Conservation (phyloP, 1,140 invertebrate species). For the Aradophagus sp. region DNA sequence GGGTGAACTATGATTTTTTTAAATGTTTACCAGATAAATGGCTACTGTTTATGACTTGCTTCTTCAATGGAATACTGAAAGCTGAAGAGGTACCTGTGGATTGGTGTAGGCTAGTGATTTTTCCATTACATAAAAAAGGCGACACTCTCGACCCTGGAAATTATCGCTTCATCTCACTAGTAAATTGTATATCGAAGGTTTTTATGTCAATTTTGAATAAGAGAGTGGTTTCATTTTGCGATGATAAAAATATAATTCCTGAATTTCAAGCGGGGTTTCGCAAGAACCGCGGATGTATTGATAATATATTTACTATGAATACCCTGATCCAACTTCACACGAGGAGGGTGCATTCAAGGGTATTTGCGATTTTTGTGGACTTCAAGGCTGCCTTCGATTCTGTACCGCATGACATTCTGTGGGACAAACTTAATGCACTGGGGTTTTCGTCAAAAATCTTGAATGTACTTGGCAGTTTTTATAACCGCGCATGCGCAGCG, state of each 20-base stretch:
- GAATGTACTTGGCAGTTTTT: slow-evolving; percentile 10
- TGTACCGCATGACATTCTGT: slow-evolving; percentile 5
- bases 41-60: neutral
- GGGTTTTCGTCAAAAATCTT: slow-evolving; percentile 7
- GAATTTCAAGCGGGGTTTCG: slow-evolving; percentile 19
- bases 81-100: neutral
- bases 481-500: neutral
- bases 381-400: slow-evolving; percentile 12
- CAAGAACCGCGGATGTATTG: neutral
- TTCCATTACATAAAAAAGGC: neutral
- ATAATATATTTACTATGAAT: slow-evolving; percentile 14
- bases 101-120: neutral
- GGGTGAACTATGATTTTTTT: too few relatives aligned
- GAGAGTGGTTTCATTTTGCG: neutral
- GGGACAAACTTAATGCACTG: neutral
- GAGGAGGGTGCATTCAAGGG: slow-evolving; percentile 32
- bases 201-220: slow-evolving; percentile 6
- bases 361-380: slow-evolving; percentile 7
- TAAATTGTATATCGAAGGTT: slow-evolving; percentile 13
- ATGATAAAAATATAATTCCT: neutral
- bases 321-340: slow-evolving; percentile 7
- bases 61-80: neutral
- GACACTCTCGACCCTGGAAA: neutral
- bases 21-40: slow-evolving; percentile 2
- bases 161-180: too few relatives aligned